Base-by-base conservation (phyloP, 1,140 invertebrate species). In the Anastrepha obliqua region DNA sequence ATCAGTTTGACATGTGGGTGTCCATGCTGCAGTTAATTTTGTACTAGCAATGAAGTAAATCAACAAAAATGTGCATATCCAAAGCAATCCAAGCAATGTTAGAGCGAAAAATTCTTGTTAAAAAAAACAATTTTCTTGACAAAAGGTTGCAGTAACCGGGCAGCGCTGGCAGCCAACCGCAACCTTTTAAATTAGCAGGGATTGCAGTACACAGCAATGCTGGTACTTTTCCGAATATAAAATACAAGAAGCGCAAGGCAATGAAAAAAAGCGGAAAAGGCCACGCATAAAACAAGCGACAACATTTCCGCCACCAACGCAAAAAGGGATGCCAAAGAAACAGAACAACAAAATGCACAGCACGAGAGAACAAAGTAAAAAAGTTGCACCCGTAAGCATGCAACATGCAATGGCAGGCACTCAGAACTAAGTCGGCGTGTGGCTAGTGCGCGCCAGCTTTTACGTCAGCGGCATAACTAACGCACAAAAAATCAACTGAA, bases 1-100 rank as follows among this genome's bases (percentile, higher is more conserved):
- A 42, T 74, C 67, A 74, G 7, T 74, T 44, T 74, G 74, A 81
- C 74, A 81, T 81, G 47, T 11, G 20, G 74, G n/a, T 81, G 74
- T 42, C 15, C 17, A 5, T 20, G n/a, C 17, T 55, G 47, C 47
- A 20, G n/a, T 6, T 20, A 47, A n/a, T 20, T 55, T 55, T 81
- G 20, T 67, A 67, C 60, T 7, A 67, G 4, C 64, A 64, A 64
- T 64, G 17, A 5, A 13, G 67, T 74, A 81, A 81, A n/a, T 51
- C 44, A 55, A 51, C 5, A 81, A 47, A 44, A 17, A 20, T 17
- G 17, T 13, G 29, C 7, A 55, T n/a, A 55, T 47, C 15, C 51
- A 20, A 20, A 55, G 29, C 29, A 29, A 9, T 7, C 2, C 64
- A 55, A 13, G n/a, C 60, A 62, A 62, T 5, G 60, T 62, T 13